Percentiles rank a stretch among this genome's conserved stretches.
These are phyloP conservation scores for Alaudala cheleensis DNA, from an alignment of 2,113 vertebrate species.

Conservation along the genomic window DNA sequence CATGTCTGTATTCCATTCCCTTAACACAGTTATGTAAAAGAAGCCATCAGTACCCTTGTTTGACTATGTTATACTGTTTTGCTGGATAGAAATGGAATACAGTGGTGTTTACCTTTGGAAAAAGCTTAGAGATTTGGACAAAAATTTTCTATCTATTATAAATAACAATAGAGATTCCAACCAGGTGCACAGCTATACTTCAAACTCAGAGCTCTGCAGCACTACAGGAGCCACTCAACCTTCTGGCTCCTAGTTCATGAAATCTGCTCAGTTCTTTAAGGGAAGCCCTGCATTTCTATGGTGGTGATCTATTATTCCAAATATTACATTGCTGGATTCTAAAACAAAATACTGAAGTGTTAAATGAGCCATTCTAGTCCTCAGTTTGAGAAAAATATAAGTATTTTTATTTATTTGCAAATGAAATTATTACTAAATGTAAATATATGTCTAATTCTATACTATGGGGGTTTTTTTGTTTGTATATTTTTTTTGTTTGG, in stretches of 20 bases:
- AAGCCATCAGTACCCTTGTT: background rate
- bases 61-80: background rate
- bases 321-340: background rate
- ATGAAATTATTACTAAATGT: background rate
- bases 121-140: background rate
- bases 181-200: background rate
- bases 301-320: background rate
- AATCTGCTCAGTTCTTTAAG: background rate
- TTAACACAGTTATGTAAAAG: background rate
- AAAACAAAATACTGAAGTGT: constrained; percentile 8
- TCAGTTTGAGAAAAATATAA: background rate
- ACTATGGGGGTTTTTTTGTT: background rate
- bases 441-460: background rate
- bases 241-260: background rate
- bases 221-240: background rate
- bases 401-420: background rate
- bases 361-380: background rate
- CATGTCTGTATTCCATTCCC: background rate
- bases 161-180: background rate
- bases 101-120: background rate
- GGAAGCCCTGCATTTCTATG: background rate
- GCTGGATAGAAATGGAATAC: background rate
- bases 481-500: background rate
- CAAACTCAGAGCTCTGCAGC: background rate
- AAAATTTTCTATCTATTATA: background rate